Evolutionary conservation across 2,888 invertebrate species (phyloP).

Genomic region (Limnephilus rhombicus): DNA sequence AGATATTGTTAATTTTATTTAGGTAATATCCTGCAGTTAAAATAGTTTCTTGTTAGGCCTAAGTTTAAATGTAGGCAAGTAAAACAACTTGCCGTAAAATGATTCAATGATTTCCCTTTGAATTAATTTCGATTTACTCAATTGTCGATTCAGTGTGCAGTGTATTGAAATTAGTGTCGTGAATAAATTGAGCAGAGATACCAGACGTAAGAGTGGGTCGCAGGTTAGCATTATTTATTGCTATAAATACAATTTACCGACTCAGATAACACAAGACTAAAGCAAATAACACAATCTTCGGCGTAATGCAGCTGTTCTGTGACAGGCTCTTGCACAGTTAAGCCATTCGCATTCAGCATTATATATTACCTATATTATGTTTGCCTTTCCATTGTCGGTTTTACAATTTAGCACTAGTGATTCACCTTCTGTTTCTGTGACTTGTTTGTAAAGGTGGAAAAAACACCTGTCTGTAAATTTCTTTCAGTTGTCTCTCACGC

Average conservation of each 20-base stretch:
- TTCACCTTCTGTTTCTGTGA: constrained; percentile 14
- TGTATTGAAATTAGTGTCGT: neutral
- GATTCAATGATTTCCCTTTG: neutral
- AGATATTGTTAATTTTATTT: too few species aligned
- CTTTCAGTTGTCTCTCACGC: constrained; percentile 3
- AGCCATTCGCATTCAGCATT: neutral
- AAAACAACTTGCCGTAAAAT: neutral
- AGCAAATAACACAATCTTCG: neutral
- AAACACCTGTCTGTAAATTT: constrained; percentile 22
- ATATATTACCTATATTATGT: neutral
- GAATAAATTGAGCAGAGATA: neutral
- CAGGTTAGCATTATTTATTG: neutral
- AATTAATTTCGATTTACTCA: neutral
- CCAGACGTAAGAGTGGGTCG: neutral
- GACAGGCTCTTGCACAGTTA: neutral
- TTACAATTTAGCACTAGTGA: neutral
- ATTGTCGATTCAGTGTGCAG: neutral
- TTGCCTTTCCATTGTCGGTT: constrained; percentile 5
- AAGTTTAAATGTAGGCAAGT: too few species aligned
- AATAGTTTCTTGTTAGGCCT: too few species aligned
- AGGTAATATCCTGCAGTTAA: too few species aligned
- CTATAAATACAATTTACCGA: neutral
- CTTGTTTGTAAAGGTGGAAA: neutral
- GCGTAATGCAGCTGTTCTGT: neutral
- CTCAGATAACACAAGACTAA: neutral